A percentile compares a stretch with the other conserved stretches of the same genome.
Conservation (phyloP, 1,140 invertebrate species). For the Acromyrmex echinatior region DNA sequence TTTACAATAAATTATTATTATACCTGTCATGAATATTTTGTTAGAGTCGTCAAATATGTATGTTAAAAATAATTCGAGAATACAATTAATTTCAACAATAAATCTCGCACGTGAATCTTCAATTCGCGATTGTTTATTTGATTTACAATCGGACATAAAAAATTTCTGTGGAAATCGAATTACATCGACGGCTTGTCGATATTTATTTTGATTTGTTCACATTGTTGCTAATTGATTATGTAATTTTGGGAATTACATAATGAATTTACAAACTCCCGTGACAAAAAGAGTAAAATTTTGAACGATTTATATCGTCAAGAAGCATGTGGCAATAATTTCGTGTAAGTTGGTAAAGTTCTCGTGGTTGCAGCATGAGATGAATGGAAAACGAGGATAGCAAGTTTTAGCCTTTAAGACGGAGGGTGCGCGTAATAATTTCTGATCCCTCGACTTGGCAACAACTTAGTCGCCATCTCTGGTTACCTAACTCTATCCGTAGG, state of each 20-base stretch:
- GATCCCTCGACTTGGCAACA: neutral
- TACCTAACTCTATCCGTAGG: neutral
- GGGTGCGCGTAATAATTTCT: constrained; percentile 18
- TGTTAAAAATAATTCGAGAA: neutral
- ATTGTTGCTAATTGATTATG: neutral
- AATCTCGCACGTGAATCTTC: neutral
- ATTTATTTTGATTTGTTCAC: neutral
- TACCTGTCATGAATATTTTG: neutral
- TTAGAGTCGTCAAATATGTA: neutral
- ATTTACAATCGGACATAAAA: neutral
- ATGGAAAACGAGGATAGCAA: constrained; percentile 17
- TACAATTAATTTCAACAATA: neutral
- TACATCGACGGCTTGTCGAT: neutral
- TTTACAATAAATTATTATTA: neutral
- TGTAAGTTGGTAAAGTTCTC: constrained; percentile 15
- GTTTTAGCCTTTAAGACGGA: neutral
- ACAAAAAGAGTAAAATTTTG: constrained; percentile 48
- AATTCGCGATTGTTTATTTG: neutral
- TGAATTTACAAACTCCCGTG: neutral
- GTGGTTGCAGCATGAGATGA: no score
- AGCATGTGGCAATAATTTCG: constrained; percentile 29
- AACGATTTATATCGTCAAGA: constrained; percentile 34
- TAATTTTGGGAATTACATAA: neutral
- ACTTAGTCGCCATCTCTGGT: neutral
- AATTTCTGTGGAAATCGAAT: neutral